Evolutionary conservation across 2,888 invertebrate species (phyloP), one percentile per base, ranked within the genome.

Genomic region (Agapostemon virescens): DNA sequence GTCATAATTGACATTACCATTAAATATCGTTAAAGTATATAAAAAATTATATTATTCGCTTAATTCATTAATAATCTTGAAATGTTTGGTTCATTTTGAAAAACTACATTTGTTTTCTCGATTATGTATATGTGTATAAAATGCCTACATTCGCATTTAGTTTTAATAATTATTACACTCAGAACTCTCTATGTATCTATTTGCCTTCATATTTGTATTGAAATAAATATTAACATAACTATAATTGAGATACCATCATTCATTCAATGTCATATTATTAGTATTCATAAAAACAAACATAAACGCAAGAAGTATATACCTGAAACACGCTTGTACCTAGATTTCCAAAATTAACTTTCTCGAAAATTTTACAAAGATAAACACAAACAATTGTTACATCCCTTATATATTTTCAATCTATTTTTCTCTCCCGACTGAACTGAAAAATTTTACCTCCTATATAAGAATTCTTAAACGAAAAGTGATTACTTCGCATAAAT

Each of bases 271-370:
- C 20, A 61, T 33, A 30, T 61, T 23, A 55, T 55, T 61, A 61
- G 20, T 20, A 61, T 33, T 61, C 20, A 33, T 61, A 20, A 30
- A 55, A 55, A 55, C 6, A 55, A 55, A 55, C 7, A n/a, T 49
- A 49, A 55, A 55, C 55, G 58, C 58, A 61, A 61, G 17, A 58
- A 30, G 17, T 20, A 20, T 61, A 61, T 61, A 61, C 58, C 58
- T 61, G 30, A 30, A 61, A 61, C 30, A 61, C 17, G 9, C 30
- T 58, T 58, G 30, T 58, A 58, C 23, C 15, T 55, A 55, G 23
- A 55, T 55, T 55, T 55, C 55, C 55, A 55, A 55, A 26, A 55
- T 55, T 23, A 55, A 55, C 55, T 26, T 26, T 55, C 26, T 55
- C 55, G 55, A 55, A 26, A 55, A 55, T 7, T 6, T 55, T 55